These are phyloP conservation scores for Nothocercus julius DNA, from an alignment of 2,113 vertebrate species.

Conservation along the genomic window DNA sequence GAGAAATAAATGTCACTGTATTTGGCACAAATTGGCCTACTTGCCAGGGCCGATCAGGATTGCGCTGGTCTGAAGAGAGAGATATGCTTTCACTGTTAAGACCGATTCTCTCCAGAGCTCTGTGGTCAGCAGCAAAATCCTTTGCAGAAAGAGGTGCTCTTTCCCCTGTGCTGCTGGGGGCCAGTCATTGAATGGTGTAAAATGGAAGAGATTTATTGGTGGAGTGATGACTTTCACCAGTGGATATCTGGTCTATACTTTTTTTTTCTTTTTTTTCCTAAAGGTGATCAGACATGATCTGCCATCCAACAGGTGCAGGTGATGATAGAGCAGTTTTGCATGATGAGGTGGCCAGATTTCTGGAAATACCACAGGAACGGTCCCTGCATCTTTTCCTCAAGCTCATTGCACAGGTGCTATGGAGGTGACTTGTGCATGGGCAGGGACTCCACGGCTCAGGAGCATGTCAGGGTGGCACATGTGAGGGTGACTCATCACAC, in stretches of 20 bases:
- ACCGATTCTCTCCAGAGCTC: fast-evolving
- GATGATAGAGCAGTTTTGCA: not conserved
- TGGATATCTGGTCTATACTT: not conserved
- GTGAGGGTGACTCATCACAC: not conserved
- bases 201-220: not conserved
- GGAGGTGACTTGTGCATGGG: not conserved
- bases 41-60: not conserved
- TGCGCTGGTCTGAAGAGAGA: not conserved
- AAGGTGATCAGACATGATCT: not conserved
- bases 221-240: not conserved
- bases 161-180: not conserved
- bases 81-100: not conserved
- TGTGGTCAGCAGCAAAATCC: not conserved
- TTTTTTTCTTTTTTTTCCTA: slow-evolving; percentile 1
- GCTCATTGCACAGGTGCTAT: not conserved
- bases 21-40: slow-evolving; percentile 9
- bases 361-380: not conserved
- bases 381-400: not conserved
- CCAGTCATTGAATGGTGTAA: fast-evolving
- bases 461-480: not conserved
- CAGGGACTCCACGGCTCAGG: not conserved
- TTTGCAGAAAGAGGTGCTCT: not conserved
- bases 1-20: not conserved
- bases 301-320: not conserved
- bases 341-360: not conserved